Percentiles rank a stretch among this genome's conserved stretches.
These are phyloP conservation scores for Microctenopoma steveboyesi DNA, from an alignment of 2,797 vertebrate species.

Conservation along the genomic window DNA sequence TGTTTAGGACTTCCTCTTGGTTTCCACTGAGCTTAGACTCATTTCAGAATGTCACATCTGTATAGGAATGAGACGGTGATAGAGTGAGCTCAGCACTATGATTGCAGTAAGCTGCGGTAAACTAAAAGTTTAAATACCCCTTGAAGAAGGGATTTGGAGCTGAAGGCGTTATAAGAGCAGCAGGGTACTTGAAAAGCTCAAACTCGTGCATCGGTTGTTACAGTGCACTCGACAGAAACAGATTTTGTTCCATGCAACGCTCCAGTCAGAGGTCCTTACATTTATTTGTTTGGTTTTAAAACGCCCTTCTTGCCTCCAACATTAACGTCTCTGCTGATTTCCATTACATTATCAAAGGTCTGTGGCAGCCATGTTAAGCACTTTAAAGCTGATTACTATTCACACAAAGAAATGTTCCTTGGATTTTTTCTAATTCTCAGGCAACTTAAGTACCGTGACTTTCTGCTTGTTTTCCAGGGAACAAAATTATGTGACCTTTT, in stretches of 20 bases:
- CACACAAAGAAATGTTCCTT: slow-evolving; percentile 51
- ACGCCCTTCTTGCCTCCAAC: slow-evolving; percentile 18
- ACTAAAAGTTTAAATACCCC: slow-evolving; percentile 20
- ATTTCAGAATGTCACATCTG: not conserved
- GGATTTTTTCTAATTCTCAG: slow-evolving; percentile 47
- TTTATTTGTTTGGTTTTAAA: slow-evolving; percentile 28
- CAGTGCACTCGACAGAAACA: slow-evolving; percentile 6
- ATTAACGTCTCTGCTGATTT: slow-evolving; percentile 38
- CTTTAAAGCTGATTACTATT: slow-evolving; percentile 57
- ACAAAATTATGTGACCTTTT: slow-evolving; percentile 53
- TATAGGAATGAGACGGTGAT: not conserved
- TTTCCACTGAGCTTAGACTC: not conserved
- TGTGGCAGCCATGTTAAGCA: slow-evolving; percentile 33
- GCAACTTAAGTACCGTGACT: slow-evolving; percentile 44
- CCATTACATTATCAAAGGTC: slow-evolving; percentile 55
- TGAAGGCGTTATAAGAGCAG: slow-evolving; percentile 17
- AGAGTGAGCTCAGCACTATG: not conserved
- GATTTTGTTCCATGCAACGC: not conserved
- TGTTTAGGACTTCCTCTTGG: not conserved
- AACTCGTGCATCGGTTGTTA: not conserved
- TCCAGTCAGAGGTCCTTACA: not conserved
- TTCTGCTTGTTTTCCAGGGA: slow-evolving; percentile 53
- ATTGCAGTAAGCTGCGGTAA: not conserved
- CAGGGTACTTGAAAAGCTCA: slow-evolving; percentile 13
- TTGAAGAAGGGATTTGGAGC: slow-evolving; percentile 25